phyloP scores from a whole-genome alignment of 2,113 vertebrate genomes.

The Sciurus niger region DNA sequence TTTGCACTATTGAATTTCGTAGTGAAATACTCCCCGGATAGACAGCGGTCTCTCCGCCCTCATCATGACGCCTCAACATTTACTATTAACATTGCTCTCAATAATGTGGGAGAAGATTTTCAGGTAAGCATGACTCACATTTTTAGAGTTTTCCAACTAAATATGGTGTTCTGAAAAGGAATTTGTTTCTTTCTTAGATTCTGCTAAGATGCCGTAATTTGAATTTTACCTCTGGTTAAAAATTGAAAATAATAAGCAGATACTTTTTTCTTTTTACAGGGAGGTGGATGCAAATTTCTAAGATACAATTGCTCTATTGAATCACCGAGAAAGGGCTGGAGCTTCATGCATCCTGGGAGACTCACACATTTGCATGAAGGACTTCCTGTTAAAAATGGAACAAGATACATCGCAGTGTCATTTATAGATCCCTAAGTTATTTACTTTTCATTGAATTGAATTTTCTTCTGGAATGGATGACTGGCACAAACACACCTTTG shows the following conservation, averaged over 20 bases:
- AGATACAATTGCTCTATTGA: conserved; percentile 98
- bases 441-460: conserved; percentile 60
- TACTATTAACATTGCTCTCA: conserved; percentile 98
- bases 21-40: conserved; percentile 96
- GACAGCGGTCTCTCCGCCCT: conserved; percentile 94
- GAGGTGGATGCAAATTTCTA: conserved; percentile 98
- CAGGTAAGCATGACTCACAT: conserved; percentile 88
- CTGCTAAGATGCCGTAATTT: not conserved
- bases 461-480: conserved; percentile 73
- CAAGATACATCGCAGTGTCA: conserved; percentile 98
- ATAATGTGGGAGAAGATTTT: conserved; percentile 95
- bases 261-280: conserved; percentile 87
- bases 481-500: conserved; percentile 85
- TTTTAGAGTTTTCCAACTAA: not conserved
- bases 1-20: conserved; percentile 97
- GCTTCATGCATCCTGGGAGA: conserved; percentile 98
- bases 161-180: not conserved
- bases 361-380: conserved; percentile 99
- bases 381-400: conserved; percentile 96
- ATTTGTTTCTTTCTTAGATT: not conserved
- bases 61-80: conserved; percentile 99
- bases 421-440: conserved; percentile 96
- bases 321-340: conserved; percentile 98
- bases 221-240: conserved; percentile 33
- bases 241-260: not conserved